A percentile compares a stretch with the other conserved stretches of the same genome.
Conservation (phyloP, 2,797 vertebrate genomes). For the Diplodus puntazzo region DNA sequence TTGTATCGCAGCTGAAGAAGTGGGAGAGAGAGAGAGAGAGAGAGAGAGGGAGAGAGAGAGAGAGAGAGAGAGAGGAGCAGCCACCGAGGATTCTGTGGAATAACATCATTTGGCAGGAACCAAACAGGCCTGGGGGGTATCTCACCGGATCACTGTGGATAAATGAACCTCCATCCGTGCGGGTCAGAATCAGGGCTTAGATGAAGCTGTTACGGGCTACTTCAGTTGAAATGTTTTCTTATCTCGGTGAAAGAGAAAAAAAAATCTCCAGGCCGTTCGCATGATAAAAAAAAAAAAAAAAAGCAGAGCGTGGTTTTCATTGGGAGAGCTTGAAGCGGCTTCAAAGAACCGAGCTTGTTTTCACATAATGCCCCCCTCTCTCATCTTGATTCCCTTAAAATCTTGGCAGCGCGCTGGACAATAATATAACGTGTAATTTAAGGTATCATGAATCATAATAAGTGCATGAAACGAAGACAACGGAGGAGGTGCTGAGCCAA, state of each 20-base stretch:
- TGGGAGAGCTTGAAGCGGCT: constrained; percentile 54
- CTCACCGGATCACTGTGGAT: constrained; percentile 56
- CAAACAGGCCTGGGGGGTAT: constrained; percentile 49
- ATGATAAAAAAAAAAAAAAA: constrained; percentile 42
- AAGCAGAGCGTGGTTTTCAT: constrained; percentile 59
- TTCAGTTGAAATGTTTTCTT: constrained; percentile 70
- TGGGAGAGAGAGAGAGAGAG: too few species aligned
- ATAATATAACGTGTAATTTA: constrained; percentile 74
- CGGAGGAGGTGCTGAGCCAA: constrained; percentile 50
- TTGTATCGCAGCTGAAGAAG: constrained; percentile 46
- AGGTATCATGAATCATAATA: constrained; percentile 70
- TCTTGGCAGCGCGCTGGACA: constrained; percentile 59
- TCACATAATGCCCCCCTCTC: constrained; percentile 57
- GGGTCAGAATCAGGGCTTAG: constrained; percentile 31
- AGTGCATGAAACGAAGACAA: constrained; percentile 47
- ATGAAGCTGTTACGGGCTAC: constrained; percentile 51
- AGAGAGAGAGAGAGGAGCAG: background rate
- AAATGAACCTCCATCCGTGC: constrained; percentile 44
- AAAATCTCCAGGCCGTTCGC: constrained; percentile 24
- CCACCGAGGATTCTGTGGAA: constrained; percentile 40
- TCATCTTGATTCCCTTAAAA: constrained; percentile 67
- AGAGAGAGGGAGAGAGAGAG: too few species aligned
- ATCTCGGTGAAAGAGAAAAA: constrained; percentile 41
- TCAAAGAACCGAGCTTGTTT: constrained; percentile 69
- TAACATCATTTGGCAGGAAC: constrained; percentile 65